Percentiles rank a stretch among this genome's conserved stretches.
These are phyloP conservation scores for Artemia sinica DNA, from an alignment of 2,888 invertebrate genomes.

Conservation along the genomic window DNA sequence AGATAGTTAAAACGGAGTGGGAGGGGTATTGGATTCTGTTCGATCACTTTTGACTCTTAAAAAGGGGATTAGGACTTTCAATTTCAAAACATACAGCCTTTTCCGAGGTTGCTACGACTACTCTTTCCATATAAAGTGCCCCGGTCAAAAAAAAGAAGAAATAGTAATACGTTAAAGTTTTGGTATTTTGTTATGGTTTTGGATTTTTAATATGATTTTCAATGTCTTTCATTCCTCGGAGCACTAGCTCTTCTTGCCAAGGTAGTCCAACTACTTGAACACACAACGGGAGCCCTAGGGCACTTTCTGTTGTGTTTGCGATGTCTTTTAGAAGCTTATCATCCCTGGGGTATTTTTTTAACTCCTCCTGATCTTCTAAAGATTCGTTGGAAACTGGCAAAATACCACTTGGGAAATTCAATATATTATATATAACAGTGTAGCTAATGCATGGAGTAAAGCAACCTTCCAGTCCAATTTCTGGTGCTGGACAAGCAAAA, in stretches of 20 bases:
- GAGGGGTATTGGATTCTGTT: too few species aligned
- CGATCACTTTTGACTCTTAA: too few species aligned
- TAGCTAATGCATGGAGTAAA: slow-evolving; percentile 21
- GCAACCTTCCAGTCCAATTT: neutral
- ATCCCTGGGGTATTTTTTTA: slow-evolving; percentile 23
- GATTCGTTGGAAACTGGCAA: slow-evolving; percentile 30
- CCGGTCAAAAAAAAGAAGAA: too few species aligned
- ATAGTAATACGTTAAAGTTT: too few species aligned
- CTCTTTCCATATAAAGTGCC: too few species aligned
- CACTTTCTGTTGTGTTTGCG: slow-evolving; percentile 17
- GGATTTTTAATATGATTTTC: slow-evolving; percentile 24
- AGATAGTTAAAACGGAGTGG: too few species aligned
- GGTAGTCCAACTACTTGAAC: slow-evolving; percentile 32
- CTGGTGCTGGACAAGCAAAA: slow-evolving; percentile 16
- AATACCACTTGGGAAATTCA: slow-evolving; percentile 31
- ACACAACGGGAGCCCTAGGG: slow-evolving; percentile 30
- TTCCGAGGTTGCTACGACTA: too few species aligned
- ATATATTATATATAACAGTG: slow-evolving; percentile 30
- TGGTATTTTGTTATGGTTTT: too few species aligned
- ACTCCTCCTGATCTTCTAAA: slow-evolving; percentile 25
- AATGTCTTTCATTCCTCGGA: slow-evolving; percentile 32
- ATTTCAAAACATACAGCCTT: too few species aligned
- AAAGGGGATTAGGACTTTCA: too few species aligned
- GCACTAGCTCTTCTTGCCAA: slow-evolving; percentile 32
- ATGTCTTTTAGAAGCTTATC: slow-evolving; percentile 19